A percentile compares a stretch with the other conserved stretches of the same genome.
Conservation (phyloP, 2,888 invertebrate species). For the Allophyes oxyacanthae region DNA sequence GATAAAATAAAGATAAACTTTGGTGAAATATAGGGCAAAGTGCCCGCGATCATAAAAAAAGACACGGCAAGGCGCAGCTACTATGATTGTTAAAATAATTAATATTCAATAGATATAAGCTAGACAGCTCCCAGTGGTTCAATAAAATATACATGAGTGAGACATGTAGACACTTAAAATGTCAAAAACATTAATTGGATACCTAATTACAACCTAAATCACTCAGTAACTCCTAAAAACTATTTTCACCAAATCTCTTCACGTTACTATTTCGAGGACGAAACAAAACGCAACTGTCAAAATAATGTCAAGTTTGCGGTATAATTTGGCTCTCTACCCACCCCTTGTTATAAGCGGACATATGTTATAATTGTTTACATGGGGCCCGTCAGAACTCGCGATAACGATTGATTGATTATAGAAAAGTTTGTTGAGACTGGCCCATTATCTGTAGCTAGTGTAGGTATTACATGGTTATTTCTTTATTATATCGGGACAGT, state of each 20-base stretch:
- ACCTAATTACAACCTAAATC: no score
- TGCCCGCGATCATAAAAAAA: no score
- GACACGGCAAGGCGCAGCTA: no score
- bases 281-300: slow-evolving; percentile 35
- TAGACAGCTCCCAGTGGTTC: no score
- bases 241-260: neutral
- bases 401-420: slow-evolving; percentile 65
- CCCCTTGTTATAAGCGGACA: slow-evolving; percentile 57
- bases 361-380: slow-evolving; percentile 76
- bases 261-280: slow-evolving; percentile 6
- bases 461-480: neutral
- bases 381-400: slow-evolving; percentile 54
- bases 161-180: no score
- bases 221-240: neutral
- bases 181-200: no score
- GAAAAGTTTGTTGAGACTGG: slow-evolving; percentile 30
- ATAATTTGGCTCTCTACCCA: slow-evolving; percentile 42
- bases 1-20: no score
- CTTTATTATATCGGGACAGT: neutral
- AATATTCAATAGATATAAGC: no score
- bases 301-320: slow-evolving; percentile 37
- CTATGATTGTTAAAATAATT: no score
- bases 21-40: no score
- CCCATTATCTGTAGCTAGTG: slow-evolving; percentile 9
- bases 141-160: no score